phyloP scores from a whole-genome alignment of 2,113 vertebrate species.

The Cricetomys ansorgei region DNA sequence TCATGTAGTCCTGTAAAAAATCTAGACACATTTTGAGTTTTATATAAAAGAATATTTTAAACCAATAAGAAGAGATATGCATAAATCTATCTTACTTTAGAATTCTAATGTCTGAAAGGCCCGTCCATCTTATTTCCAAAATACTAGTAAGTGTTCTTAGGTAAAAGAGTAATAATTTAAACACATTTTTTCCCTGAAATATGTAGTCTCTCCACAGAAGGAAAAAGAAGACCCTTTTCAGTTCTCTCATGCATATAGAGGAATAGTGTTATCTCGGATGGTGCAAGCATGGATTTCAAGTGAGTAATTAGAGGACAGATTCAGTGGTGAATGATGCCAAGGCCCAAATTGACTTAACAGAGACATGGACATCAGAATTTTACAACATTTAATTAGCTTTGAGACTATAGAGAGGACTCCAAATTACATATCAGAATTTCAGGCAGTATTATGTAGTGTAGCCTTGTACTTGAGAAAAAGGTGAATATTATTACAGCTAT shows the following conservation, averaged over 20 bases:
- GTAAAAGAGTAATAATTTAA: conserved; percentile 12
- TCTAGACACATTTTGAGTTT: not conserved
- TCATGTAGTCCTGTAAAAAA: not conserved
- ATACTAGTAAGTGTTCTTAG: not conserved
- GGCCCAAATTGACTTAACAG: not conserved
- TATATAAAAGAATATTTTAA: not conserved
- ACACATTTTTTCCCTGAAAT: conserved; percentile 45
- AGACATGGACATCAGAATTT: not conserved
- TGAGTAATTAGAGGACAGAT: not conserved
- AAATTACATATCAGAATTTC: not conserved
- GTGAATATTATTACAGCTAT: conserved; percentile 30
- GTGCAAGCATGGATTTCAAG: not conserved
- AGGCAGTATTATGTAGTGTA: conserved; percentile 3
- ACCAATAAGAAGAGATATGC: not conserved
- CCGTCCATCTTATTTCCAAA: not conserved
- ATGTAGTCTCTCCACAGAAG: not conserved
- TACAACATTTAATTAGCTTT: not conserved
- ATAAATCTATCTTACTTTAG: not conserved
- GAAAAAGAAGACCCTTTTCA: not conserved
- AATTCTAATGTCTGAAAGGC: not conserved
- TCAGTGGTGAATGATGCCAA: not conserved
- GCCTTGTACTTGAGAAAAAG: not conserved
- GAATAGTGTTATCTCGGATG: not conserved
- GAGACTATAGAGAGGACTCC: not conserved
- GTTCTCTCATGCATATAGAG: not conserved